phyloP scores from a whole-genome alignment of 2,113 vertebrate genomes.

The Machaerirhynchus nigripectus region DNA sequence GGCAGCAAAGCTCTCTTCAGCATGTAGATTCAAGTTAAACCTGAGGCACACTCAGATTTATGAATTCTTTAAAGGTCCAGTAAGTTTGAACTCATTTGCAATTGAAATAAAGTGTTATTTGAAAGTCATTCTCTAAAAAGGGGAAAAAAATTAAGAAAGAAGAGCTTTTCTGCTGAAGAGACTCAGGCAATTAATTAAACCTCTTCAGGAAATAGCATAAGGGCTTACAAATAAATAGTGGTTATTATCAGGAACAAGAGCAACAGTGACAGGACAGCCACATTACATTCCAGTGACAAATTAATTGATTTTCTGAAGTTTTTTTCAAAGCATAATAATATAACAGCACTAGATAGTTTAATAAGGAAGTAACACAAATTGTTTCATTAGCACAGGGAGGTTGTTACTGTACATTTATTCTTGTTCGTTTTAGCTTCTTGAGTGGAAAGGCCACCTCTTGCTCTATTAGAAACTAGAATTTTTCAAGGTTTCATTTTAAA shows the following conservation, averaged over 20 bases:
- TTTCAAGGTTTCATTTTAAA: background rate
- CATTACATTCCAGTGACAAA: background rate
- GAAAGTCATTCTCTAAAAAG: conserved; percentile 30
- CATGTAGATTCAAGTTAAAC: background rate
- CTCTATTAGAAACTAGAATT: background rate
- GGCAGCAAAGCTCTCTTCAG: background rate
- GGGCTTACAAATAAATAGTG: conserved; percentile 23
- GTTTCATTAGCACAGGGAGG: background rate
- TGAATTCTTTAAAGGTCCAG: conserved; percentile 23
- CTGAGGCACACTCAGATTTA: background rate
- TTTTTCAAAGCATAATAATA: background rate
- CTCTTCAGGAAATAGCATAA: conserved; percentile 28
- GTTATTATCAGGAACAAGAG: conserved; percentile 24
- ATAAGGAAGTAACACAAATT: background rate
- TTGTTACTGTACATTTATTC: background rate
- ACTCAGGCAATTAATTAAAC: conserved; percentile 38
- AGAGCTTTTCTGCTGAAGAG: conserved; percentile 26
- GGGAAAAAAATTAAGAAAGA: background rate
- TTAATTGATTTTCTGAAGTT: conserved; percentile 3
- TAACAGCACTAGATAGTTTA: background rate
- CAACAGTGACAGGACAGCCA: background rate
- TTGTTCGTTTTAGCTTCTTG: background rate
- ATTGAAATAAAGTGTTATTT: conserved; percentile 41
- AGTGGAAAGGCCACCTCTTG: background rate
- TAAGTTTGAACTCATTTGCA: conserved; percentile 48